Evolutionary conservation across 1,140 invertebrate species (phyloP).

Genomic region (Mercenaria mercenaria): DNA sequence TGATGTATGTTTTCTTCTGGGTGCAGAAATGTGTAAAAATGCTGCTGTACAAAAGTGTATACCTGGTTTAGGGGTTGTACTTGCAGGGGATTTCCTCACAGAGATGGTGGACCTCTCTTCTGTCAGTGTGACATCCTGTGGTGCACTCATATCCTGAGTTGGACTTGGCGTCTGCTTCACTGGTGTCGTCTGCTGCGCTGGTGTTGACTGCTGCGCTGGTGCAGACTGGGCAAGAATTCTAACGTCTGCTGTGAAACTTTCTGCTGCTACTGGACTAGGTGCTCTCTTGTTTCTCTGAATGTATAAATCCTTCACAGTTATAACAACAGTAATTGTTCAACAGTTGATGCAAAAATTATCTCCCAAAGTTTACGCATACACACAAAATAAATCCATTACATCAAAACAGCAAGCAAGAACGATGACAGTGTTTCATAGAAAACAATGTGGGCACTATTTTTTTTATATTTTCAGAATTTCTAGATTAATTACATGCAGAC

Average conservation of each 20-base stretch:
- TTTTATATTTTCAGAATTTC: too few relatives aligned
- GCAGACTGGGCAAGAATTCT: background rate
- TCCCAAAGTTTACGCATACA: background rate
- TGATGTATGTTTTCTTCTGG: too few relatives aligned
- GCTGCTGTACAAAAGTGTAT: too few relatives aligned
- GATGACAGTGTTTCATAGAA: too few relatives aligned
- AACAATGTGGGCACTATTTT: too few relatives aligned
- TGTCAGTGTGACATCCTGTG: slow-evolving; percentile 40
- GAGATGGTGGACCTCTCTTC: slow-evolving; percentile 42
- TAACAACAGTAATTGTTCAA: too few relatives aligned
- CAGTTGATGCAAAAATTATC: background rate
- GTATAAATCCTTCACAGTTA: too few relatives aligned
- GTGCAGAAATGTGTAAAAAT: too few relatives aligned
- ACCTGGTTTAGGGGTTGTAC: background rate
- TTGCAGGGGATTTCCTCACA: background rate
- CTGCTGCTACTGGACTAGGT: slow-evolving; percentile 33
- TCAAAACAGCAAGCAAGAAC: background rate
- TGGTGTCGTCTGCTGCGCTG: slow-evolving; percentile 11
- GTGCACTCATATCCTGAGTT: slow-evolving; percentile 21
- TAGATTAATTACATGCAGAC: too few relatives aligned
- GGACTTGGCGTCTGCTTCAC: background rate
- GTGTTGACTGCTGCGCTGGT: slow-evolving; percentile 11
- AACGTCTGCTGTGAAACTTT: slow-evolving; percentile 6
- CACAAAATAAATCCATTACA: background rate
- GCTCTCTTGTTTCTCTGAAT: slow-evolving; percentile 9